Percentiles rank a stretch among this genome's conserved stretches.
These are phyloP conservation scores for Epinephelus cyanopodus DNA, from an alignment of 2,113 vertebrate species.

Conservation along the genomic window DNA sequence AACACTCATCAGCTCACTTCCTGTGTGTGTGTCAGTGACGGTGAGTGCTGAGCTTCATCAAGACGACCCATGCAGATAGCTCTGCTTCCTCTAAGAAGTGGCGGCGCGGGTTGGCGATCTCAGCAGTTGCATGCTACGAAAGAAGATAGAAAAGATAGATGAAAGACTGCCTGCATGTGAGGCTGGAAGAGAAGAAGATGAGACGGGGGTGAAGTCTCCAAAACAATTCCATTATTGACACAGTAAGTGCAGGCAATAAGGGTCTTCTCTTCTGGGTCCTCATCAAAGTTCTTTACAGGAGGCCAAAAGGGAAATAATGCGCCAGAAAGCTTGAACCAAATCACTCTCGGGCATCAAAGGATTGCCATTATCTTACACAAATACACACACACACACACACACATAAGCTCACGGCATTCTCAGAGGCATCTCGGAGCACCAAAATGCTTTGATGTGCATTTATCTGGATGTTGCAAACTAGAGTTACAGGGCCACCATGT, in stretches of 20 bases:
- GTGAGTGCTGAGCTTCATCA: constrained; percentile 52
- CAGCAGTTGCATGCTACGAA: constrained; percentile 82
- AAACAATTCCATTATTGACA: constrained; percentile 83
- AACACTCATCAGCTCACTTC: constrained; percentile 34
- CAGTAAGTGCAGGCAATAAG: constrained; percentile 82
- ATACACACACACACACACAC: constrained; percentile 44
- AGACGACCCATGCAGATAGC: constrained; percentile 56
- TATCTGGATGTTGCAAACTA: constrained; percentile 61
- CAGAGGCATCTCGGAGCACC: constrained; percentile 24
- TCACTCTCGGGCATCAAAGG: constrained; percentile 81
- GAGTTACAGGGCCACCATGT: constrained; percentile 24
- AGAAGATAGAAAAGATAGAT: constrained; percentile 82
- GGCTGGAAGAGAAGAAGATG: constrained; percentile 73
- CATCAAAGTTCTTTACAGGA: constrained; percentile 81
- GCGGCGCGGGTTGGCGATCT: constrained; percentile 31
- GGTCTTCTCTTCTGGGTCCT: constrained; percentile 77
- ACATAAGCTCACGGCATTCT: constrained; percentile 27
- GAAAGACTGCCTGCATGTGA: constrained; percentile 86
- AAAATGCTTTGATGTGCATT: constrained; percentile 73
- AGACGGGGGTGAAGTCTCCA: constrained; percentile 80
- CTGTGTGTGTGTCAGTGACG: constrained; percentile 57
- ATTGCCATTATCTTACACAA: constrained; percentile 74
- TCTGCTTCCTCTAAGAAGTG: constrained; percentile 59
- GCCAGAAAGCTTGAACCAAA: constrained; percentile 66
- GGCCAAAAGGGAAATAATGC: constrained; percentile 69